Base-by-base conservation (phyloP, 2,797 vertebrate genomes). In the Characodon lateralis region DNA sequence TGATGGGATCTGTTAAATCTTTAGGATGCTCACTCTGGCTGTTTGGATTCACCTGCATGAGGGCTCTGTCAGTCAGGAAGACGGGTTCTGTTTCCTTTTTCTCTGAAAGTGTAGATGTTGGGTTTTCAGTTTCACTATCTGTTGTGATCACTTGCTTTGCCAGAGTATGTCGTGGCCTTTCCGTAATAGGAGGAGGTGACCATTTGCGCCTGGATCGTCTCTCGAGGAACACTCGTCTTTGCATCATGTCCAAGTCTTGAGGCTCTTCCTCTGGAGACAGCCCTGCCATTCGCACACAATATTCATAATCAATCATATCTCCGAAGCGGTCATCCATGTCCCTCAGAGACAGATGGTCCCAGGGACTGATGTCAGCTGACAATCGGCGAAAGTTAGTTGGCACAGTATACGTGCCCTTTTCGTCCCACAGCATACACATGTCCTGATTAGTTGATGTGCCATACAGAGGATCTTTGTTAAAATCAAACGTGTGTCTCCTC, bases 401-500 rank as follows among this genome's bases (percentile, higher is more conserved):
- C 43, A 79, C 2, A 0, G 26, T 41, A 71, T 78, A 90, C 10
- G 88, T 58, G 26, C 89, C 87, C 35, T 31, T 79, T 71, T 92
- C 91, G 26, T 94, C 92, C 91, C 90, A 94, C 55, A 93, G 73
- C 78, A 87, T 26, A 80, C 91, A 93, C 92, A 93, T 94, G 74
- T 95, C 92, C 78, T 94, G 94, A 85, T 93, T 93, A 55, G 73
- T 10, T 14, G 65, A 28, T 31, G 78, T 0, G 6, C 55, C 73
- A 39, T 31, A 46, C 1, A 72, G 81, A 72, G 88, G 74, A 53
- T 86, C 85, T 68, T 88, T 85, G 81, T 88, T 85, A 16, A 95
- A 93, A 71, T 94, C 88, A 83, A 94, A 87, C 20, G 92, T 94
- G 78, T 94, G 94, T 71, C 93, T 94, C 88, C 95, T 93, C 65